Conservation (phyloP, 2,888 invertebrate species). For the Xestia rhomboidea region DNA sequence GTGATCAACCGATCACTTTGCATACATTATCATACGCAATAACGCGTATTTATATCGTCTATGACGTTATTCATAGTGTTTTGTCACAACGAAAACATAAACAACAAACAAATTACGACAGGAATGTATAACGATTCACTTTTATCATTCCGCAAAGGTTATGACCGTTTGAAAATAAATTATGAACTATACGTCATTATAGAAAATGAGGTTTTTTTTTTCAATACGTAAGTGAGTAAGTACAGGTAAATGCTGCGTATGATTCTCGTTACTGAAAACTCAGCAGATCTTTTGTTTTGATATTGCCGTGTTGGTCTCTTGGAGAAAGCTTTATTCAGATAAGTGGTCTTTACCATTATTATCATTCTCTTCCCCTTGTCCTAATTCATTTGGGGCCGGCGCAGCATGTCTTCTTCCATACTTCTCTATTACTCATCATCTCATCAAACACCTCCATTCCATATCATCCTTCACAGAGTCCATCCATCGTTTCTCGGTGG, state of each 20-base stretch:
- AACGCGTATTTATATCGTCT: constrained; percentile 39
- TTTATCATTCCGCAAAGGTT: constrained; percentile 9
- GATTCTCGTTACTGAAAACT: neutral
- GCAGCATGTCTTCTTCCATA: too few species aligned
- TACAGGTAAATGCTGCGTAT: neutral
- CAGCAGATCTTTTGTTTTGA: neutral
- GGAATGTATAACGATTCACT: constrained; percentile 12
- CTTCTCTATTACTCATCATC: too few species aligned
- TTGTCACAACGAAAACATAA: constrained; percentile 30
- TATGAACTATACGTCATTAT: neutral
- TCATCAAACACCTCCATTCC: too few species aligned
- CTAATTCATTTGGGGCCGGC: too few species aligned
- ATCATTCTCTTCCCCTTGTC: too few species aligned
- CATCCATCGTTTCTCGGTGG: neutral
- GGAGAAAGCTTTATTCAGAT: neutral
- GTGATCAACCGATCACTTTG: constrained; percentile 48
- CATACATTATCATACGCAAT: constrained; percentile 28
- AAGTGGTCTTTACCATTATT: neutral
- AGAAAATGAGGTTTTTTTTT: too few species aligned
- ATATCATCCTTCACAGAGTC: too few species aligned
- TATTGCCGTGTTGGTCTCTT: neutral
- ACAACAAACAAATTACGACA: constrained; percentile 26
- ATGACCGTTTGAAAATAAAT: constrained; percentile 3
- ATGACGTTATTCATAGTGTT: constrained; percentile 41
- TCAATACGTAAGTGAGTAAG: neutral